A percentile compares a stretch with the other conserved stretches of the same genome.
Conservation (phyloP, 2,797 vertebrate species). For the Acomys russatus region DNA sequence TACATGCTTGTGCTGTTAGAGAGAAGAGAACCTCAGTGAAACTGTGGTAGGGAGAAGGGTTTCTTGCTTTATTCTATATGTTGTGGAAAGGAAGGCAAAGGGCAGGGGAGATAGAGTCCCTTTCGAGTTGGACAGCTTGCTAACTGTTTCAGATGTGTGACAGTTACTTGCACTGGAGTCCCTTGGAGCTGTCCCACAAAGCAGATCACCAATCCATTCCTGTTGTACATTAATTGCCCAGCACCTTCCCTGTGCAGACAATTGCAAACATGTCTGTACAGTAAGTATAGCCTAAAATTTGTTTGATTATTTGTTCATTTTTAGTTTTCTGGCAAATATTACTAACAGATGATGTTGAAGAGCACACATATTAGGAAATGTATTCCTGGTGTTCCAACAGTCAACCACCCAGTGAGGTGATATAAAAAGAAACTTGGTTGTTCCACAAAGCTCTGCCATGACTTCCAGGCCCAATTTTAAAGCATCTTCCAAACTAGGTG, state of each 20-base stretch:
- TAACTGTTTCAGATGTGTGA: neutral
- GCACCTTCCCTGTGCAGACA: neutral
- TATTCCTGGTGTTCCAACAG: neutral
- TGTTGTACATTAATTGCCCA: neutral
- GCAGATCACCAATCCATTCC: neutral
- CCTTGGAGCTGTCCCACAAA: neutral
- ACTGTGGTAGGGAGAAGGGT: neutral
- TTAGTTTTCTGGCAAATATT: neutral
- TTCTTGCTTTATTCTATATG: neutral
- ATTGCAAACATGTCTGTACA: neutral
- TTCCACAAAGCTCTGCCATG: neutral
- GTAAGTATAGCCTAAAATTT: conserved; percentile 18
- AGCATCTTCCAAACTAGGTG: neutral
- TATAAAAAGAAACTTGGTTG: neutral
- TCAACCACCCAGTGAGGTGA: neutral
- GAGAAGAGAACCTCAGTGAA: neutral
- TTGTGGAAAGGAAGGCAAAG: neutral
- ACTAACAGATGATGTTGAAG: neutral
- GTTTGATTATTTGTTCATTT: neutral
- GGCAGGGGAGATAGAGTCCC: neutral
- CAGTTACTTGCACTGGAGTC: neutral
- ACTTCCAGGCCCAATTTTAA: neutral
- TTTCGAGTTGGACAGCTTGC: neutral
- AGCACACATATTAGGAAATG: neutral
- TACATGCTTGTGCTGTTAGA: accelerated